Evolutionary conservation across 2,113 vertebrate genomes (phyloP), one percentile per base, ranked within the genome.

Genomic region (Takifugu bimaculatus): DNA sequence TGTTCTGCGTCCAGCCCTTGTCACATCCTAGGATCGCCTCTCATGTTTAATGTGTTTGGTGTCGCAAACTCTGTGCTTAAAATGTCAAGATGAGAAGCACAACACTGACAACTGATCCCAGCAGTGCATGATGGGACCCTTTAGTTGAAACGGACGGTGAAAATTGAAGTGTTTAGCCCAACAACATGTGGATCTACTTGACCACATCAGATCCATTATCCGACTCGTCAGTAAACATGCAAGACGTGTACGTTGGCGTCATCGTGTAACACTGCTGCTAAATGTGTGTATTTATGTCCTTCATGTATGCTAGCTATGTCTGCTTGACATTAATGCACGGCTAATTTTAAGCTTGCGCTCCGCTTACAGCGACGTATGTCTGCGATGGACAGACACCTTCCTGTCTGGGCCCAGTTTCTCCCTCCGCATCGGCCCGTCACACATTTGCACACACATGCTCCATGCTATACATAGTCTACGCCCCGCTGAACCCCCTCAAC

Each of bases 291-390:
- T 85, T 77, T 77, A 39, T 68, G 71, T 78, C 26, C 15, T 5
- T 4, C 32, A 63, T 63, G 48, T 65, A 78, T 84, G 75, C 50
- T n/a, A 68, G 70, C 72, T 61, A 80, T 82, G 78, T 29, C 44
- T 54, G 63, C 68, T 20, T 52, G 54, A 66, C 60, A 56, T 76
- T 65, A 72, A 48, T 70, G 53, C 78, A 42, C 60, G 14, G 54
- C 81, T 85, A 87, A 83, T 87, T 84, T 79, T 88, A 88, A 72
- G 71, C 32, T 20, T 32, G 54, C 60, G 45, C 69, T 67, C 39
- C 39, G 55, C 66, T 67, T 57, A 44, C 53, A 60, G 26, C 13
- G 68, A 77, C 77, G 57, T 60, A 70, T 82, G 81, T 63, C 65
- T 57, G 65, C 64, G 68, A 78, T 80, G 79, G 57, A 52, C 55